phyloP scores from a whole-genome alignment of 53 echinoderm and acorn worm genomes.

The Glandiceps talaboti region DNA sequence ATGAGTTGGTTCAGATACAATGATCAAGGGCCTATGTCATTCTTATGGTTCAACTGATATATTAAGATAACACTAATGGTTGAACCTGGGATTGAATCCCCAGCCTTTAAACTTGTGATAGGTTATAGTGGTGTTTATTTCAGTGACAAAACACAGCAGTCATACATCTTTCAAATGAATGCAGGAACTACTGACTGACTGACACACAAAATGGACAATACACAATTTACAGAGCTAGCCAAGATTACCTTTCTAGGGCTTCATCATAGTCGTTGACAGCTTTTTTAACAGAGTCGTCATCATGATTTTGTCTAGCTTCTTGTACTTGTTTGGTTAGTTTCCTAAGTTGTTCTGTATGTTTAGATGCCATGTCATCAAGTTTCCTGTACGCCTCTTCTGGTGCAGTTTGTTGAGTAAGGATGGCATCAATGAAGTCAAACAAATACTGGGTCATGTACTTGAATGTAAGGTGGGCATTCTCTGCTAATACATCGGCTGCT shows the following conservation, averaged over 20 bases:
- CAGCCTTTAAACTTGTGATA: too few species aligned
- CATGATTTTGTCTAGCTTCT: constrained; percentile 63
- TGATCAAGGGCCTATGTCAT: too few species aligned
- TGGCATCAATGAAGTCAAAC: constrained; percentile 89
- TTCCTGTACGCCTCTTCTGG: constrained; percentile 92
- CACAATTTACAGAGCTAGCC: too few species aligned
- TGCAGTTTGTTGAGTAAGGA: constrained; percentile 96
- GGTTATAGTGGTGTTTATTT: too few species aligned
- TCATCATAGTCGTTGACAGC: constrained; percentile 97
- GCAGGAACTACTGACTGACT: too few species aligned
- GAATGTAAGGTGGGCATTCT: constrained; percentile 97
- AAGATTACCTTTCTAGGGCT: constrained; percentile 78
- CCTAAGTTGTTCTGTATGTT: constrained; percentile 88
- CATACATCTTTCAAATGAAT: too few species aligned
- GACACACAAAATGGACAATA: too few species aligned
- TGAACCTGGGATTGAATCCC: too few species aligned
- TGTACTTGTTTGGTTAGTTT: constrained; percentile 98
- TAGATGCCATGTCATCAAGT: constrained; percentile 89
- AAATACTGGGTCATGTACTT: constrained; percentile 91
- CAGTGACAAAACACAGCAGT: too few species aligned
- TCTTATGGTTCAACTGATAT: too few species aligned
- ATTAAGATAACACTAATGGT: too few species aligned
- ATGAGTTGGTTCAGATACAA: too few species aligned
- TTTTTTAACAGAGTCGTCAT: constrained; percentile 88
- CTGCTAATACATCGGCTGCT: constrained; percentile 92